Conservation (phyloP, 2,113 vertebrate genomes). For the Puntigrus tetrazona region DNA sequence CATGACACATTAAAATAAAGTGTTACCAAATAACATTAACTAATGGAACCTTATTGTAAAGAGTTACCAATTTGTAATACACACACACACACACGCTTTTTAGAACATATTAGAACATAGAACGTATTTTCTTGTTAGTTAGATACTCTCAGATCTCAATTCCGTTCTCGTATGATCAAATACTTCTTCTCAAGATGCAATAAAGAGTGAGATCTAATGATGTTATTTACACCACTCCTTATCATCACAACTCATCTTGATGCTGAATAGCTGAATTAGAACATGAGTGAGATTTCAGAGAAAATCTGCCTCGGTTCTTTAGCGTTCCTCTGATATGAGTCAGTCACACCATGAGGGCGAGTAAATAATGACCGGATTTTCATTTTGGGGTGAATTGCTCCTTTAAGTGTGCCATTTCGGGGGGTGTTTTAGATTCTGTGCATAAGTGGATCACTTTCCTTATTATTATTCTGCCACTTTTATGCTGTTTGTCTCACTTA, state of each 20-base stretch:
- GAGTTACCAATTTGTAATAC: neutral
- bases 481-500: slow-evolving; percentile 33
- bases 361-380: slow-evolving; percentile 15
- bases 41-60: neutral
- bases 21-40: neutral
- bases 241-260: neutral
- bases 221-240: neutral
- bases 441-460: slow-evolving; percentile 14
- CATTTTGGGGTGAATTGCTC: neutral
- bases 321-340: neutral
- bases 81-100: neutral
- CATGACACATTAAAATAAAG: too few relatives aligned
- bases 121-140: neutral
- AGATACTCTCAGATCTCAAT: neutral
- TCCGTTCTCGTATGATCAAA: neutral
- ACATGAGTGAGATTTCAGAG: neutral
- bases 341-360: neutral
- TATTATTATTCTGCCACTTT: slow-evolving; percentile 38
- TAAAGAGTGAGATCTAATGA: neutral
- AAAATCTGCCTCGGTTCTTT: neutral
- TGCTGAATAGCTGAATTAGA: neutral
- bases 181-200: neutral
- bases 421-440: neutral
- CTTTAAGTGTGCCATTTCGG: neutral
- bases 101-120: neutral